These are phyloP conservation scores for Chamaea fasciata DNA, from an alignment of 2,113 vertebrate species.

Conservation along the genomic window DNA sequence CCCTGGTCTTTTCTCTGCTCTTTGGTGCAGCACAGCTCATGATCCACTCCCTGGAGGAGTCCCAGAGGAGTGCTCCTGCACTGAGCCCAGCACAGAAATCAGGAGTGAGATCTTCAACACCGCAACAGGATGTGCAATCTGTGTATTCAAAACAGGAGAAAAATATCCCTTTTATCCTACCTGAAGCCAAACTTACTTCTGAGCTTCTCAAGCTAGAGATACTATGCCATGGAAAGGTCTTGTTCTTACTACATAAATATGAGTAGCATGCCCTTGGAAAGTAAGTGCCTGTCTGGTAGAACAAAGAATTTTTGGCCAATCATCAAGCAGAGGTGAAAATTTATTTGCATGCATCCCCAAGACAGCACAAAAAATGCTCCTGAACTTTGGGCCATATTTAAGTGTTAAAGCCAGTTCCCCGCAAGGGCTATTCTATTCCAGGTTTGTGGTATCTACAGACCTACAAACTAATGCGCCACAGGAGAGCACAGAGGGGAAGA, in stretches of 20 bases:
- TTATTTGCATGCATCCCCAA: not conserved
- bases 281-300: not conserved
- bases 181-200: not conserved
- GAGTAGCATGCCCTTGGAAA: not conserved
- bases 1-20: not conserved
- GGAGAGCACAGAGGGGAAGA: not conserved
- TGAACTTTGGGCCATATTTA: not conserved
- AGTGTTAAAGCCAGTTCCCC: not conserved
- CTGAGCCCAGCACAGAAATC: fast-evolving
- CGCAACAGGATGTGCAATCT: not conserved
- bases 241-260: not conserved
- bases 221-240: not conserved
- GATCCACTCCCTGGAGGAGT: not conserved
- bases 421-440: not conserved
- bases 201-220: not conserved
- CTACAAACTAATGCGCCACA: conserved; percentile 8
- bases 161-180: not conserved
- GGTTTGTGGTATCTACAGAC: not conserved
- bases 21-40: not conserved
- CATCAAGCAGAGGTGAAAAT: not conserved
- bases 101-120: not conserved
- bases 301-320: not conserved
- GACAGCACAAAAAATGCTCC: not conserved
- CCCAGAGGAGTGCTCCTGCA: not conserved
- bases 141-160: not conserved